Percentiles rank a stretch among this genome's conserved stretches.
These are phyloP conservation scores for Stomatorhinus ivindoensis DNA, from an alignment of 2,113 vertebrate genomes.

Conservation along the genomic window DNA sequence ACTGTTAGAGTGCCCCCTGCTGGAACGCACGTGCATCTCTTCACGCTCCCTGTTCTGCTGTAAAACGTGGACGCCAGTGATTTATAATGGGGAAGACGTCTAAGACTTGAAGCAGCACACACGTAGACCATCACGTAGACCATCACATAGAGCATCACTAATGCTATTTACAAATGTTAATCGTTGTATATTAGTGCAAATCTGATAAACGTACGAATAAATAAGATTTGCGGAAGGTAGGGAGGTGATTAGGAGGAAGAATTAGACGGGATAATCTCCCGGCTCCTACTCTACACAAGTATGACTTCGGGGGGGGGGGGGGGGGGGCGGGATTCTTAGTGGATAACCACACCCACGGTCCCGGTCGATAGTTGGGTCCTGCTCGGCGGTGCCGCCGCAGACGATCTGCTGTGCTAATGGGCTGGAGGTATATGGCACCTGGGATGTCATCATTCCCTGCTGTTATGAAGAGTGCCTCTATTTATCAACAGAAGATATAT, in stretches of 20 bases:
- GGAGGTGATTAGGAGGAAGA: background rate
- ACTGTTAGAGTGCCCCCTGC: background rate
- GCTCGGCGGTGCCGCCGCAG: no score
- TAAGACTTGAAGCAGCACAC: no score
- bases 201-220: background rate
- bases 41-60: background rate
- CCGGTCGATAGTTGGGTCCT: no score
- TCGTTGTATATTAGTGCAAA: background rate
- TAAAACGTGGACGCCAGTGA: background rate
- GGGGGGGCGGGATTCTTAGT: no score
- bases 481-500: background rate
- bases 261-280: background rate
- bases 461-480: background rate
- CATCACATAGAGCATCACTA: background rate
- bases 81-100: background rate
- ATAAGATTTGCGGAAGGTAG: background rate
- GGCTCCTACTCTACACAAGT: background rate
- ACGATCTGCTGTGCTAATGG: background rate
- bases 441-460: background rate
- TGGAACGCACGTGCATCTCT: background rate
- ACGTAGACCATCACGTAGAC: background rate
- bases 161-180: background rate
- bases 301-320: background rate
- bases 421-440: background rate
- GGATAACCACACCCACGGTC: no score